Percentiles rank a stretch among this genome's conserved stretches.
These are phyloP conservation scores for Thalpophila matura DNA, from an alignment of 2,888 invertebrate species.

Conservation along the genomic window DNA sequence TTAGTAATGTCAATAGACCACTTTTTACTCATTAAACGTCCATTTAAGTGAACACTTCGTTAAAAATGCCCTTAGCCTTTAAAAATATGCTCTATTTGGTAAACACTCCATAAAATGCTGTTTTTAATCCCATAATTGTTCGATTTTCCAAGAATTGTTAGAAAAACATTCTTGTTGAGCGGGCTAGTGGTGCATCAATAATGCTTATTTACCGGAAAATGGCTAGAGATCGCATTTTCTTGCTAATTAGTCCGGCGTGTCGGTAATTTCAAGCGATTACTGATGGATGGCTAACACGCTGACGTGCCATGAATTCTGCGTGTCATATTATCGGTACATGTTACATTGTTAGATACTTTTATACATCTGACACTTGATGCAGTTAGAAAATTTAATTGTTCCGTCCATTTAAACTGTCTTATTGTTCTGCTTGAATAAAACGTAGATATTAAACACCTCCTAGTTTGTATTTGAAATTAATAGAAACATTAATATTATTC, in stretches of 20 bases:
- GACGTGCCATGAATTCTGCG: conserved; percentile 42
- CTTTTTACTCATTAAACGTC: conserved; percentile 40
- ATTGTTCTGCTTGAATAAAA: conserved; percentile 45
- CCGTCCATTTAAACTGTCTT: conserved; percentile 42
- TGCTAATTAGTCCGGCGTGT: conserved; percentile 70
- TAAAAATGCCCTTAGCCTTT: conserved; percentile 43
- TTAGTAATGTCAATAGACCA: conserved; percentile 44
- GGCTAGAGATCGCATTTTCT: conserved; percentile 73
- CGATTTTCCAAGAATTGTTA: conserved; percentile 54
- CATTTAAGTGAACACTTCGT: conserved; percentile 36
- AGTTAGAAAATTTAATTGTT: conserved; percentile 43
- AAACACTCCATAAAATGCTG: conserved; percentile 40
- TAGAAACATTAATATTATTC: conserved; percentile 46
- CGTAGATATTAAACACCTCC: conserved; percentile 18
- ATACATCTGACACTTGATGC: conserved; percentile 30
- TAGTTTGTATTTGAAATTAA: conserved; percentile 37
- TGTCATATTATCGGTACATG: conserved; percentile 29
- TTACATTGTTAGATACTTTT: conserved; percentile 25
- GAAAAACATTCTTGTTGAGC: conserved; percentile 50
- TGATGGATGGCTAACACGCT: conserved; percentile 24
- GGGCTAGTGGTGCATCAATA: conserved; percentile 60
- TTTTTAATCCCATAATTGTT: conserved; percentile 52
- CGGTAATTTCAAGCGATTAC: conserved; percentile 64
- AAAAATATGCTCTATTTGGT: conserved; percentile 48
- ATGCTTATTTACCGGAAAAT: conserved; percentile 81